Evolutionary conservation across 2,113 vertebrate species (phyloP), one percentile per base, ranked within the genome.

Genomic region (Gasterosteus aculeatus): DNA sequence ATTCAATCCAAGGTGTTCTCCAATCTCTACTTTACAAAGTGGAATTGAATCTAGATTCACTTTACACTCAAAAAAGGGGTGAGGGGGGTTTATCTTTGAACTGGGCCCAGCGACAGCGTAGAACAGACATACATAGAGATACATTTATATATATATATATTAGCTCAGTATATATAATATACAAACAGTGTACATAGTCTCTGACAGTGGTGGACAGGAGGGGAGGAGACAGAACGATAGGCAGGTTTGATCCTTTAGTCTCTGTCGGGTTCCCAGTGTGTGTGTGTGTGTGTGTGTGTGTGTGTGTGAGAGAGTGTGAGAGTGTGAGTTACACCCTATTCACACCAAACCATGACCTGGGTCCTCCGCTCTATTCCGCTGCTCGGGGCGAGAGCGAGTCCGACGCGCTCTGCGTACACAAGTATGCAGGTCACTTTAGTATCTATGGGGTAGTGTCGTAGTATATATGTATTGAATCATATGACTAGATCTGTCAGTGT

Each of bases 131-230:
- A 91, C 66, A 91, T 71, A 79, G 29, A 85, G 72, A 82, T 70
- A 71, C 72, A 82, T 85, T 59, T 78, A 92, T 90, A 92, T 91
- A 90, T 70, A 82, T 78, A 92, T 90, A 92, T 91, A 90, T 92
- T 90, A 90, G 70, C 82, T 80, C 81, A 87, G 87, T 91, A 93
- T 92, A 93, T 90, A 88, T 83, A 91, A 92, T 94, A 91, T 94
- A 95, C 93, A 93, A 85, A 81, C 89, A 93, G 88, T 88, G 80
- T 92, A 93, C 92, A 93, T 69, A 73, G 84, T 91, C 84, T 90
- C 80, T 89, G 80, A 87, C 80, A 77, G 83, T 81, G 68, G 78
- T 72, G 70, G 75, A 82, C 64, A 81, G 75, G 71, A 69, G 75
- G 72, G 73, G 44, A 64, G 60, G 65, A 69, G 53, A 64, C 47